phyloP scores from a whole-genome alignment of 2,797 vertebrate species.

The Poliocrania exsul region DNA sequence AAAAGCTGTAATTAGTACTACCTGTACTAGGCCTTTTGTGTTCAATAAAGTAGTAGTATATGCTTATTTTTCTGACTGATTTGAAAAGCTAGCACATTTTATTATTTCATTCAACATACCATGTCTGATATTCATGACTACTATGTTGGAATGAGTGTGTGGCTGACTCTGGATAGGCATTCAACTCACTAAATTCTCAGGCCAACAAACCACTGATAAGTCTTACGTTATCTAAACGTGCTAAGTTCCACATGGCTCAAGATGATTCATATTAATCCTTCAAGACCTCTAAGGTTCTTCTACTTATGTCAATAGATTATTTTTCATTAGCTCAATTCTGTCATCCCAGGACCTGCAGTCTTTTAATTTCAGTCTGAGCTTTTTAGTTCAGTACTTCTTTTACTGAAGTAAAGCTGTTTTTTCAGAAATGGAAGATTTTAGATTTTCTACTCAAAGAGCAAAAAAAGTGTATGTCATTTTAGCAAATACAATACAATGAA shows the following conservation, averaged over 20 bases:
- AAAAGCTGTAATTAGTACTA: neutral
- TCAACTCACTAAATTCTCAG: neutral
- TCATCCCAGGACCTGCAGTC: accelerated
- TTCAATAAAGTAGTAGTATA: neutral
- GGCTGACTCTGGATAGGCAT: neutral
- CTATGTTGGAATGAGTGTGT: neutral
- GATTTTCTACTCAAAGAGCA: neutral
- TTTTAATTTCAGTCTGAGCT: neutral
- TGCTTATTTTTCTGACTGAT: neutral
- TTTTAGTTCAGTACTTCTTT: neutral
- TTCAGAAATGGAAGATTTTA: neutral
- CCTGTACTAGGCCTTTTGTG: neutral
- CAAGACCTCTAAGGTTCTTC: neutral
- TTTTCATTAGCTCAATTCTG: neutral
- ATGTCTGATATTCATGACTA: neutral
- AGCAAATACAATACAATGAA: neutral
- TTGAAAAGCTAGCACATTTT: neutral
- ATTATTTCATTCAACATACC: neutral
- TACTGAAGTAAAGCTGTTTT: neutral
- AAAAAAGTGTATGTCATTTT: neutral
- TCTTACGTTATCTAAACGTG: neutral
- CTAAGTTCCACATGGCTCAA: neutral
- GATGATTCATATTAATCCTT: neutral
- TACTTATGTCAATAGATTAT: neutral
- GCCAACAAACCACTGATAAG: neutral